A percentile compares a stretch with the other conserved stretches of the same genome.
Evolutionary conservation across 2,113 vertebrate genomes (phyloP).

Genomic region (Nanger granti): DNA sequence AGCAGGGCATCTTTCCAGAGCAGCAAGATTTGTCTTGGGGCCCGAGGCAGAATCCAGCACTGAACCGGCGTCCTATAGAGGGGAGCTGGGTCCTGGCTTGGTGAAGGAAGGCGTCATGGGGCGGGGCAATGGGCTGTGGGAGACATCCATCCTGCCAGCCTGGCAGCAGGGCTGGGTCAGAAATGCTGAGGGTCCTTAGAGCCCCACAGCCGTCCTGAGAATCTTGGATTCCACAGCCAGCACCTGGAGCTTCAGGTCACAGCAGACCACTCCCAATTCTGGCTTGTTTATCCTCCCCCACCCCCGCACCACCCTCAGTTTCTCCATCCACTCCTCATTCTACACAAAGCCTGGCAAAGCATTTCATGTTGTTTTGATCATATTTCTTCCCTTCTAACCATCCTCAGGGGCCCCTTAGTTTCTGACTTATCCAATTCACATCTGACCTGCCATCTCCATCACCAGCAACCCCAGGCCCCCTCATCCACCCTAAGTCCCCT

Average conservation of each 20-base stretch:
- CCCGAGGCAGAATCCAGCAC: not conserved
- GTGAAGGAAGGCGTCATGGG: fast-evolving
- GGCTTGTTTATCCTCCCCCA: not conserved
- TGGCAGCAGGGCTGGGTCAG: not conserved
- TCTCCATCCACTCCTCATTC: not conserved
- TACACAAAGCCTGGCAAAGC: not conserved
- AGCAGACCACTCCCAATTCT: fast-evolving
- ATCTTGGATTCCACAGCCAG: not conserved
- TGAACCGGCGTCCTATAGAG: not conserved
- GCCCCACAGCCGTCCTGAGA: not conserved
- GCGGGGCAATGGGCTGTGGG: not conserved
- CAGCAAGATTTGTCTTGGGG: not conserved
- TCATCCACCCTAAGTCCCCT: not conserved
- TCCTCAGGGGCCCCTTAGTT: not conserved
- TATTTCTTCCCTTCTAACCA: not conserved
- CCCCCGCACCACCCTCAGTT: not conserved
- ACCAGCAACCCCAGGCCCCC: not conserved
- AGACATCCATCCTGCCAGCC: not conserved
- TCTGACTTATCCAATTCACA: not conserved
- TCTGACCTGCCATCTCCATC: not conserved
- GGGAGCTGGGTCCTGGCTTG: not conserved
- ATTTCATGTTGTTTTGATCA: not conserved
- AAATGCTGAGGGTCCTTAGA: not conserved
- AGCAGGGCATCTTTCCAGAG: not conserved
- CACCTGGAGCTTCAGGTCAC: not conserved